Conservation (phyloP, 2,888 invertebrate species). For the Agonopterix arenella region DNA sequence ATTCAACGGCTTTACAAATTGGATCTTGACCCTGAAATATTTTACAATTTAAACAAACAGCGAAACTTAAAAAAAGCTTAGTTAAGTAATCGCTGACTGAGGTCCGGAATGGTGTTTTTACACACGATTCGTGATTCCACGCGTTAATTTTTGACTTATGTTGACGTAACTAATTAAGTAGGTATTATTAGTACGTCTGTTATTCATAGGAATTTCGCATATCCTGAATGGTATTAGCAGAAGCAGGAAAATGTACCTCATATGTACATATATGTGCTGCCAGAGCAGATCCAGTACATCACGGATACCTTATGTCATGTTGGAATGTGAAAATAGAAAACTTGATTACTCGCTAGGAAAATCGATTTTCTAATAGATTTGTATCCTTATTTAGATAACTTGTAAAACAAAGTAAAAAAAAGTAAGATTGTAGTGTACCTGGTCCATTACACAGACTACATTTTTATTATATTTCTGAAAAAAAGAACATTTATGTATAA, state of each 20-base stretch:
- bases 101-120: slow-evolving; percentile 7
- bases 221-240: too few relatives aligned
- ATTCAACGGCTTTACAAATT: slow-evolving; percentile 31
- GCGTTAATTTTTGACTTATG: slow-evolving; percentile 3
- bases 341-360: too few relatives aligned
- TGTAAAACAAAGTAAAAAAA: slow-evolving; percentile 5
- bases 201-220: too few relatives aligned
- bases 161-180: background rate
- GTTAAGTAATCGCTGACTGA: background rate
- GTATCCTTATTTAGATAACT: slow-evolving; percentile 6
- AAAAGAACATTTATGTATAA: too few relatives aligned
- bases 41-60: slow-evolving; percentile 1
- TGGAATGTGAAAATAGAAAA: too few relatives aligned
- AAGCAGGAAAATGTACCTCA: too few relatives aligned
- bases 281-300: background rate
- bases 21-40: slow-evolving; percentile 43
- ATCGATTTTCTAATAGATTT: background rate
- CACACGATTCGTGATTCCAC: slow-evolving; percentile 1
- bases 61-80: background rate
- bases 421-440: too few relatives aligned
- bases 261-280: background rate
- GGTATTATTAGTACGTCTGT: background rate
- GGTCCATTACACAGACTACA: too few relatives aligned
- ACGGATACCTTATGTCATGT: too few relatives aligned
- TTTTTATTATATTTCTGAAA: too few relatives aligned